Evolutionary conservation across 2,797 vertebrate genomes (phyloP).

Genomic region (Enteromius mattozi): DNA sequence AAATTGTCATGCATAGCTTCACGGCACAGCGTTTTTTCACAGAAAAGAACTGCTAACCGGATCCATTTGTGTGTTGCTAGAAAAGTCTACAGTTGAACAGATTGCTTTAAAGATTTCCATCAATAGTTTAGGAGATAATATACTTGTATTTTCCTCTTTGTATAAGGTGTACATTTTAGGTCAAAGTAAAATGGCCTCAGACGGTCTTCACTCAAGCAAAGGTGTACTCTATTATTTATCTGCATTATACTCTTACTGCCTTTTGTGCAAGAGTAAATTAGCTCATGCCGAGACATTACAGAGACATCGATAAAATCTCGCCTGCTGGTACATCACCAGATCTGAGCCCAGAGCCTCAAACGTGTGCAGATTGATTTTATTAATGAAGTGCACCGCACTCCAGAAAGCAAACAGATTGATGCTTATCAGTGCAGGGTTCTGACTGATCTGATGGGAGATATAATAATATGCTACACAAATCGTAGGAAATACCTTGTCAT

Average conservation of each 20-base stretch:
- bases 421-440: slow-evolving; percentile 41
- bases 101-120: background rate
- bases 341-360: slow-evolving; percentile 10
- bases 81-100: background rate
- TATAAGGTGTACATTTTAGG: background rate
- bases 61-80: background rate
- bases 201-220: background rate
- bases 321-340: slow-evolving; percentile 28
- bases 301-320: slow-evolving; percentile 27
- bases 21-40: background rate
- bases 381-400: slow-evolving; percentile 40
- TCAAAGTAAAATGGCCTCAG: slow-evolving; percentile 8
- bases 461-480: background rate
- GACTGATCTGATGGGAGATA: slow-evolving; percentile 22
- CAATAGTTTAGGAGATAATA: background rate
- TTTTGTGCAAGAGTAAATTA: slow-evolving; percentile 26
- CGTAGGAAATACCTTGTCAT: background rate
- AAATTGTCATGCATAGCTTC: background rate
- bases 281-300: slow-evolving; percentile 13
- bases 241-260: background rate
- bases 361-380: slow-evolving; percentile 53
- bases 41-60: background rate
- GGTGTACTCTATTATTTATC: slow-evolving; percentile 28
- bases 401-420: slow-evolving; percentile 53
- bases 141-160: background rate